Conservation (phyloP, 1,140 invertebrate species). For the Achroia grisella region DNA sequence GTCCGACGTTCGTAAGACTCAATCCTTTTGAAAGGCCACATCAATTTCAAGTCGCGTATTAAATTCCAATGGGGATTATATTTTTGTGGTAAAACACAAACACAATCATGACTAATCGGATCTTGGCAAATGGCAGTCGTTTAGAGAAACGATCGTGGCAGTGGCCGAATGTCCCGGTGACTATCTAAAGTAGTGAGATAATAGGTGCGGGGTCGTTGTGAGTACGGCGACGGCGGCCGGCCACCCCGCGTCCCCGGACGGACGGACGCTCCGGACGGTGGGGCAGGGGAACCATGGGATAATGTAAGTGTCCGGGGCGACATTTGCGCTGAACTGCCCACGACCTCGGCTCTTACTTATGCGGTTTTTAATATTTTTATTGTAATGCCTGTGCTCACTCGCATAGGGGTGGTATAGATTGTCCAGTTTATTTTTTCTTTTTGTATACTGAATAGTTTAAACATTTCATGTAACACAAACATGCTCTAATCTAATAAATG, state of each 20-base stretch:
- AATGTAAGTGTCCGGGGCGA: slow-evolving; percentile 68
- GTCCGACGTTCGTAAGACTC: slow-evolving; percentile 41
- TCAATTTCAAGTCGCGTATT: slow-evolving; percentile 23
- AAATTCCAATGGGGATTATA: slow-evolving; percentile 49
- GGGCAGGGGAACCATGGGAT: slow-evolving; percentile 32
- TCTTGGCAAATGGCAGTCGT: slow-evolving; percentile 65
- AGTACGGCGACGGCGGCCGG: too few species aligned
- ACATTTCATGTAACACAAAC: too few species aligned
- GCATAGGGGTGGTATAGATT: slow-evolving; percentile 26
- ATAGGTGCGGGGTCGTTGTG: slow-evolving; percentile 38
- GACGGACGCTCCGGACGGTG: too few species aligned
- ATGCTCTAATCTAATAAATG: too few species aligned
- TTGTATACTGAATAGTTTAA: too few species aligned
- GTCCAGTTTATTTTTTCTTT: slow-evolving; percentile 9
- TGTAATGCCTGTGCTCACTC: slow-evolving; percentile 53
- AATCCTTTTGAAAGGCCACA: slow-evolving; percentile 50
- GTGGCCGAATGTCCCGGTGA: slow-evolving; percentile 53
- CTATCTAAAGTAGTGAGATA: slow-evolving; percentile 73
- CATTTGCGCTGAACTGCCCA: slow-evolving; percentile 68
- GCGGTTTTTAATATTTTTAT: slow-evolving; percentile 73
- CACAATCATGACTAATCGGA: slow-evolving; percentile 70
- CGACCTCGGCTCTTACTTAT: slow-evolving; percentile 71
- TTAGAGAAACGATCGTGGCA: slow-evolving; percentile 48
- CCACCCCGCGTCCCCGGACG: slow-evolving; percentile 15
- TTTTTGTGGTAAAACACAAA: slow-evolving; percentile 65